These are phyloP conservation scores for Polylopha cassiicola DNA, from an alignment of 2,888 invertebrate species.

Conservation along the genomic window DNA sequence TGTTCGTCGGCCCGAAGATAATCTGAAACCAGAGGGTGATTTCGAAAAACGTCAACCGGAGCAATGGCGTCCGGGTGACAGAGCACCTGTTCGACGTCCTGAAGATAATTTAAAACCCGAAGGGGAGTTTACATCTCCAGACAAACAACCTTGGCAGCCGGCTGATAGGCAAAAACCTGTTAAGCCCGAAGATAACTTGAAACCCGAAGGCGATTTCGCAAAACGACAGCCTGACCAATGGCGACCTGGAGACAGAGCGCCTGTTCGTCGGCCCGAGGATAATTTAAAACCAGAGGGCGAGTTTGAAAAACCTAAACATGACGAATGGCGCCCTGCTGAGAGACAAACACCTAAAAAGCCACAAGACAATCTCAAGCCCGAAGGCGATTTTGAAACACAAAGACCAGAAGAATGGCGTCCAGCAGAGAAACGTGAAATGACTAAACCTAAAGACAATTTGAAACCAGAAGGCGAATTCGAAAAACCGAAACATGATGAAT, in stretches of 20 bases:
- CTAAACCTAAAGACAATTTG: constrained; percentile 49
- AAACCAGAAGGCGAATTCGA: constrained; percentile 64
- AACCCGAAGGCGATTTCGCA: constrained; percentile 75
- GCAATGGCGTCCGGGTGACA: constrained; percentile 51
- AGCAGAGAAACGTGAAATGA: constrained; percentile 49
- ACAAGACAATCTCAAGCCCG: constrained; percentile 69
- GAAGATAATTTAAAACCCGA: constrained; percentile 43
- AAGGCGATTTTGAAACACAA: constrained; percentile 66
- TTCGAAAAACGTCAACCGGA: constrained; percentile 49
- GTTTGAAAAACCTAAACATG: constrained; percentile 59
- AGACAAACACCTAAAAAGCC: constrained; percentile 46
- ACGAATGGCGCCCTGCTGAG: constrained; percentile 57
- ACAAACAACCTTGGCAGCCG: constrained; percentile 30
- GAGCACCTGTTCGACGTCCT: no score
- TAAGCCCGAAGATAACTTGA: constrained; percentile 78
- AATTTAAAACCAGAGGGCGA: constrained; percentile 67
- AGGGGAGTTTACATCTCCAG: constrained; percentile 52
- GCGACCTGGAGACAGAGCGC: constrained; percentile 52
- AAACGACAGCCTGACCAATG: constrained; percentile 44
- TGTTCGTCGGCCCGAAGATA: constrained; percentile 64
- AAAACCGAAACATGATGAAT: constrained; percentile 40
- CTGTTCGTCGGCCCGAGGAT: constrained; percentile 37
- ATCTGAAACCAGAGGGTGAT: constrained; percentile 55
- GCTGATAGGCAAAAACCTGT: constrained; percentile 59
- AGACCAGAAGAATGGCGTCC: constrained; percentile 45